Conservation (phyloP, 2,797 vertebrate genomes). For the Halcyon chelicuti region DNA sequence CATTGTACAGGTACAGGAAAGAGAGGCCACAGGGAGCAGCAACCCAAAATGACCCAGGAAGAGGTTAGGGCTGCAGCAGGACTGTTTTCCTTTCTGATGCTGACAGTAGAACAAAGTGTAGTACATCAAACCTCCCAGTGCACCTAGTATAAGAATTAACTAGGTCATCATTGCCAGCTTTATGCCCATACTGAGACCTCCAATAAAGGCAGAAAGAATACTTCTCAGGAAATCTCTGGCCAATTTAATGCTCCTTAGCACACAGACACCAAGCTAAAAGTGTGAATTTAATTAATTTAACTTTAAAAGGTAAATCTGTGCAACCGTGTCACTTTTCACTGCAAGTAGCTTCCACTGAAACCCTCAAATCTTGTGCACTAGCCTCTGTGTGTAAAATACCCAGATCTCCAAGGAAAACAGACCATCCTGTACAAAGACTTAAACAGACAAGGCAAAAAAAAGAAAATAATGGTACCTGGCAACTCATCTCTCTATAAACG, state of each 20-base stretch:
- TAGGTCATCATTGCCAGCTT: neutral
- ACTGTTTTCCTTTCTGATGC: neutral
- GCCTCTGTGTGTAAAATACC: neutral
- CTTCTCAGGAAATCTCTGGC: neutral
- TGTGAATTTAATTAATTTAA: neutral
- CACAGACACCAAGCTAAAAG: neutral
- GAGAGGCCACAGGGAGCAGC: neutral
- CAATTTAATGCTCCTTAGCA: neutral
- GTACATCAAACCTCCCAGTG: neutral
- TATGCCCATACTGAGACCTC: neutral
- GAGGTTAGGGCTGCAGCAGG: neutral
- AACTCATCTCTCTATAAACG: slow-evolving; percentile 36
- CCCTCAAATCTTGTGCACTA: neutral
- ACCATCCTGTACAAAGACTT: neutral
- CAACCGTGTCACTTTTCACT: neutral
- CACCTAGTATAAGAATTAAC: neutral
- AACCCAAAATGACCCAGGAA: neutral
- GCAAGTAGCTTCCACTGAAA: neutral
- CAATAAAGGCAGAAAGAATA: neutral
- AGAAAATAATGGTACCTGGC: slow-evolving; percentile 21
- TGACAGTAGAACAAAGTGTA: neutral
- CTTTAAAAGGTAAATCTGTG: neutral
- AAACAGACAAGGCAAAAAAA: slow-evolving; percentile 2
- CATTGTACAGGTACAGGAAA: neutral
- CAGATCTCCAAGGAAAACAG: slow-evolving; percentile 4